phyloP scores from a whole-genome alignment of 2,888 invertebrate species.

The Periphyllus acericola region DNA sequence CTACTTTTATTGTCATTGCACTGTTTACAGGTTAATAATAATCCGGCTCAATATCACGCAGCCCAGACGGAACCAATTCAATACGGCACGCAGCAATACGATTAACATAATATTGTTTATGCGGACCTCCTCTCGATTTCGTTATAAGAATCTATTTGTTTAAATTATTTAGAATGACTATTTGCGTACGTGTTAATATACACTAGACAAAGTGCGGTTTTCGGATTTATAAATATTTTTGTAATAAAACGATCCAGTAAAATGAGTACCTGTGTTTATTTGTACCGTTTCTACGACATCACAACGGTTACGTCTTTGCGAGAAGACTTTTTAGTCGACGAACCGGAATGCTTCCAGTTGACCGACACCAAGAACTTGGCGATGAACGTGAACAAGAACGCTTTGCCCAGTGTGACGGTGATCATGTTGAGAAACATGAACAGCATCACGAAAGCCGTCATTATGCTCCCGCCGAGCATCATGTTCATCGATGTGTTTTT shows the following conservation, averaged over 20 bases:
- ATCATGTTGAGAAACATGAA: conserved; percentile 1
- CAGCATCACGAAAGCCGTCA: conserved; percentile 15
- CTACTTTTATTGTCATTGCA: background rate
- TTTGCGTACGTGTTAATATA: background rate
- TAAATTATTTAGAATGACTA: background rate
- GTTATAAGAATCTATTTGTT: background rate
- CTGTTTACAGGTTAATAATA: background rate
- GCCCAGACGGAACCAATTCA: conserved; percentile 35
- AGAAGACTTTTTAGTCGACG: background rate
- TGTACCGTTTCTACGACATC: background rate
- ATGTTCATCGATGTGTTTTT: conserved; percentile 33
- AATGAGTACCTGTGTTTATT: background rate
- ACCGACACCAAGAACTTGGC: conserved; percentile 33
- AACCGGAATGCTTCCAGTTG: conserved; percentile 13
- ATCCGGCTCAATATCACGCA: background rate
- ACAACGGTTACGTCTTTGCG: conserved; percentile 4
- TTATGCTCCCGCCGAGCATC: conserved; percentile 45
- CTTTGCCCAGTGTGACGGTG: conserved; percentile 8
- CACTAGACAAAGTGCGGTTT: background rate
- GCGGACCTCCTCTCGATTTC: background rate
- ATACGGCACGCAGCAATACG: conserved; percentile 44
- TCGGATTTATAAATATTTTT: too few species aligned
- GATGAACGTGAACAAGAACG: conserved; percentile 44
- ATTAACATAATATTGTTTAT: conserved; percentile 28
- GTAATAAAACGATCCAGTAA: too few species aligned